A percentile compares a stretch with the other conserved stretches of the same genome.
Conservation (phyloP, 2,797 vertebrate species). For the Lerista edwardsae region DNA sequence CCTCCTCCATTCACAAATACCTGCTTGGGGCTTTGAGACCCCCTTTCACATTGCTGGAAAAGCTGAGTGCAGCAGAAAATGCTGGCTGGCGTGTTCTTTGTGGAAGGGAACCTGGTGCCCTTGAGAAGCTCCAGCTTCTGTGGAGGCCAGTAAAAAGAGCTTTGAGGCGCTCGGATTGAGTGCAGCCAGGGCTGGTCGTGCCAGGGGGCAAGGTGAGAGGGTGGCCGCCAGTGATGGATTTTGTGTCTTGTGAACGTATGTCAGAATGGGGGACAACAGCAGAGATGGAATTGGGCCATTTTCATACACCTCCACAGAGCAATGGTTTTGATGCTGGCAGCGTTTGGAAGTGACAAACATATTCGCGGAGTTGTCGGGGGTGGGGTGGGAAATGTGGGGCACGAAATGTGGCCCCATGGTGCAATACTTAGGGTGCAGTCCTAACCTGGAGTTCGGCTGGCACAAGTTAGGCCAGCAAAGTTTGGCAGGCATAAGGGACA, state of each 20-base stretch:
- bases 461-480: no score
- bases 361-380: background rate
- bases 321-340: background rate
- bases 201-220: background rate
- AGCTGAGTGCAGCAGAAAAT: slow-evolving; percentile 14
- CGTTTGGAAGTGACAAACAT: background rate
- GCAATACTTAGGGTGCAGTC: no score
- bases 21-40: slow-evolving; percentile 6
- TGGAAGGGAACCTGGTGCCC: slow-evolving; percentile 1
- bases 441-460: no score
- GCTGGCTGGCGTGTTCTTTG: background rate
- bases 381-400: no score
- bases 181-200: background rate
- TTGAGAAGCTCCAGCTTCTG: background rate
- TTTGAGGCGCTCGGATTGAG: background rate
- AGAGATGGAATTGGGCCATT: no score
- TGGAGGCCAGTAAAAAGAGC: background rate
- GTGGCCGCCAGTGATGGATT: no score
- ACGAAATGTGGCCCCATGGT: no score
- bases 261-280: no score
- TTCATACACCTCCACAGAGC: background rate
- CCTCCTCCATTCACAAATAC: background rate
- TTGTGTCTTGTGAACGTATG: no score
- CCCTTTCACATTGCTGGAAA: background rate
- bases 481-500: no score